Percentiles rank a stretch among this genome's conserved stretches.
phyloP scores from a whole-genome alignment of 2,113 vertebrate genomes.

The Ciconia maguari region DNA sequence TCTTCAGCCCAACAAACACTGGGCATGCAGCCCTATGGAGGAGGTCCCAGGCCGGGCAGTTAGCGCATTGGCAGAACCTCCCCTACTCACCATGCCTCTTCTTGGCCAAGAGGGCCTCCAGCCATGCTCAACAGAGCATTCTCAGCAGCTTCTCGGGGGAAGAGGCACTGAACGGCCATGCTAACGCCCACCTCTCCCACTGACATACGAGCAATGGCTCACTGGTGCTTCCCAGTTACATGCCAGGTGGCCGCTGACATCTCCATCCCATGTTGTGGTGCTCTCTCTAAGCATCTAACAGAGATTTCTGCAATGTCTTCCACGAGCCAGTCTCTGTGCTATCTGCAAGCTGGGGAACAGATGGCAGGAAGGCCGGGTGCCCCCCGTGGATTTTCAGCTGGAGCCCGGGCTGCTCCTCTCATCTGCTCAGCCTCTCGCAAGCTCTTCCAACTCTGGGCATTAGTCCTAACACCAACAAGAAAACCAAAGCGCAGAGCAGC shows the following conservation, averaged over 20 bases:
- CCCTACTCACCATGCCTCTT: background rate
- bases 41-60: background rate
- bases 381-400: background rate
- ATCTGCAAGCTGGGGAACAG: background rate
- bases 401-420: background rate
- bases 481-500: background rate
- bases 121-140: background rate
- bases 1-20: background rate
- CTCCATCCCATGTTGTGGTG: background rate
- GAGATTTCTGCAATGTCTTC: background rate
- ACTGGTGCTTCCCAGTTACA: background rate
- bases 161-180: background rate
- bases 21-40: background rate
- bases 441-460: background rate
- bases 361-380: background rate
- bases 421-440: background rate
- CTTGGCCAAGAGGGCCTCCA: background rate
- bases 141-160: background rate
- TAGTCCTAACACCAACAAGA: background rate
- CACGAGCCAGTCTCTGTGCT: background rate
- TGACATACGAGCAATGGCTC: rapidly evolving
- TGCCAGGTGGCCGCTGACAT: rapidly evolving
- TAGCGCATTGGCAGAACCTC: background rate
- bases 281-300: background rate
- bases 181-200: background rate